phyloP scores from a whole-genome alignment of 2,888 invertebrate genomes.

The Neoitamus cyanurus region DNA sequence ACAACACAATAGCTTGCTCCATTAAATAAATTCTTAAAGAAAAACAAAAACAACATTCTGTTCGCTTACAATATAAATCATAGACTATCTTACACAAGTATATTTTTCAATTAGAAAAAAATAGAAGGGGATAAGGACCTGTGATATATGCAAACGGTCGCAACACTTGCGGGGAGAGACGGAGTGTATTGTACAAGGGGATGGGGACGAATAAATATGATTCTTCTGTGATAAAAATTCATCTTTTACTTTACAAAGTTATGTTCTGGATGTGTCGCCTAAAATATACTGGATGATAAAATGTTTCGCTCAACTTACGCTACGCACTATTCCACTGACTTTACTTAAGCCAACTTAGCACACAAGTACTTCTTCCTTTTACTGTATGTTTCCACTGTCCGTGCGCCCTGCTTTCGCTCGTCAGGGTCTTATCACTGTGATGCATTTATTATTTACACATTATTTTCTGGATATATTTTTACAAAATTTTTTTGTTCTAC shows the following conservation, averaged over 20 bases:
- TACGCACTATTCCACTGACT: not conserved
- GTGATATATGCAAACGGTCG: not conserved
- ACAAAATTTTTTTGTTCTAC: not conserved
- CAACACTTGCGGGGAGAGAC: not conserved
- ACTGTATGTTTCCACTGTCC: not conserved
- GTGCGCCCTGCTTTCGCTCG: not conserved
- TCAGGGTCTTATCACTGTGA: conserved; percentile 8
- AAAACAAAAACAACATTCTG: not conserved
- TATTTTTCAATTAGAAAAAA: not conserved
- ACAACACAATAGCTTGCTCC: not conserved
- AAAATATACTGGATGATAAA: not conserved
- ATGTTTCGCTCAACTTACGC: not conserved
- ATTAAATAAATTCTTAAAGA: conserved; percentile 5
- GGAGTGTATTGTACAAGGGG: not conserved
- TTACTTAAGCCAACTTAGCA: not conserved
- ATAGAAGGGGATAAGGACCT: not conserved
- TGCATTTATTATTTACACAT: conserved; percentile 10
- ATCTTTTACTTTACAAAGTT: conserved; percentile 5
- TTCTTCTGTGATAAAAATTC: conserved; percentile 11
- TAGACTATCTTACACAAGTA: conserved; percentile 1
- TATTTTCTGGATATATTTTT: not conserved
- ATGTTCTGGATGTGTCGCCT: not conserved
- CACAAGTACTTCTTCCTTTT: not conserved
- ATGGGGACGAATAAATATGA: conserved; percentile 7
- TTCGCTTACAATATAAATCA: not conserved